phyloP scores from a whole-genome alignment of 2,797 vertebrate species.

The Hemitrygon akajei region DNA sequence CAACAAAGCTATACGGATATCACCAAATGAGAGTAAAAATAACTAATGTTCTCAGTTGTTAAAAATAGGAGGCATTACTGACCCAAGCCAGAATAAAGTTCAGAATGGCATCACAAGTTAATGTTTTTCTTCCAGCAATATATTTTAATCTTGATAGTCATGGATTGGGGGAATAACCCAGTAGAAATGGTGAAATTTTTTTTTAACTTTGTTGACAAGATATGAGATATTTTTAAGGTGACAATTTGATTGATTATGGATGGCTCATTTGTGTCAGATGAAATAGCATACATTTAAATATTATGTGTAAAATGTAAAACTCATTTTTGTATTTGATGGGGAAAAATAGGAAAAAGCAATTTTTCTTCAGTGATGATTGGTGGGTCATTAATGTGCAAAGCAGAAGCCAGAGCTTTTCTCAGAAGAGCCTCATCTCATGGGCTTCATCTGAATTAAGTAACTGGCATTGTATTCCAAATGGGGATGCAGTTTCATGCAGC shows the following conservation, averaged over 20 bases:
- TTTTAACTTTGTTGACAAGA: no score
- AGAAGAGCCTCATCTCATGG: not conserved
- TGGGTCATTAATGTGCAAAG: not conserved
- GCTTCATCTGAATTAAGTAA: not conserved
- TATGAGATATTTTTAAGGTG: not conserved
- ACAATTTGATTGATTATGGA: not conserved
- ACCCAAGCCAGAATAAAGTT: not conserved
- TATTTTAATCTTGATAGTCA: not conserved
- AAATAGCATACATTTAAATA: not conserved
- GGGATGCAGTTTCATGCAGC: not conserved
- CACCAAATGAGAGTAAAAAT: not conserved
- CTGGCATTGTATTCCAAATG: not conserved
- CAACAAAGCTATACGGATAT: not conserved
- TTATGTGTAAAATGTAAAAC: not conserved
- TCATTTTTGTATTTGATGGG: not conserved
- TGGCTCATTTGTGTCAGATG: not conserved
- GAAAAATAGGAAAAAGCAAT: not conserved
- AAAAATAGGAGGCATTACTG: not conserved
- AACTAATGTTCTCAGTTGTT: not conserved
- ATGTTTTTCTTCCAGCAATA: not conserved
- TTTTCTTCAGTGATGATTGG: not conserved
- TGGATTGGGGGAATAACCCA: not conserved
- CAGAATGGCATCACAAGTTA: not conserved
- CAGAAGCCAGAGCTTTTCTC: not conserved
- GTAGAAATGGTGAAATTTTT: not conserved